Evolutionary conservation across 2,888 invertebrate species (phyloP), one percentile per base, ranked within the genome.

Genomic region (Amitus sp.): DNA sequence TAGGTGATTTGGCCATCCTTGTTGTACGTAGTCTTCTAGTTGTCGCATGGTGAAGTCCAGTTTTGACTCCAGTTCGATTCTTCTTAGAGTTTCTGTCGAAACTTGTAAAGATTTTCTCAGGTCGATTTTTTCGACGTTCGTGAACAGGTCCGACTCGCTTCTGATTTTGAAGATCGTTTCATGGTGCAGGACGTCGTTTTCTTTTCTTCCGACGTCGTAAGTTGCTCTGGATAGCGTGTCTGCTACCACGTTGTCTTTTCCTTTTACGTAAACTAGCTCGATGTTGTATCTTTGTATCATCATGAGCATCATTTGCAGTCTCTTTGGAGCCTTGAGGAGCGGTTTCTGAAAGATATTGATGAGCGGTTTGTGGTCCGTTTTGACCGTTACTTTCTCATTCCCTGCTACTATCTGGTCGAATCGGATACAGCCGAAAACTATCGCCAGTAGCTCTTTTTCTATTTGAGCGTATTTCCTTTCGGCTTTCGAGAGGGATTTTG

Each of bases 401-500:
- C 69, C 76, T 61, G 71, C 76, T 1, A 79, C 55, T 47, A 74
- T 79, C 49, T 74, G 70, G 17, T 75, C 72, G 55, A 77, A 78
- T 46, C 69, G 69, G 20, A 67, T 53, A 50, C 72, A 73, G 9
- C 66, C 75, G 59, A 76, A 76, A 7, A 60, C 49, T 20, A 77
- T 73, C 2, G 77, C 76, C 37, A 75, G 47, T 10, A 72, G 61
- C 54, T 78, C 78, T 60, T 77, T 75, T 45, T 78, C 76, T 6
- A 76, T 75, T 52, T 73, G 73, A 7, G 72, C 65, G 62, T 73
- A 76, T 15, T 61, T 66, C 18, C 50, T 19, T 64, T 77, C 72
- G 1, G 67, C 58, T 18, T 47, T 12, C 3, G 72, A 71, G 19
- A 77, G 47, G 1, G 73, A 57, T 58, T 68, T 69, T 19, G 77